Evolutionary conservation across 2,113 vertebrate genomes (phyloP).

Genomic region (Ursus arctos): DNA sequence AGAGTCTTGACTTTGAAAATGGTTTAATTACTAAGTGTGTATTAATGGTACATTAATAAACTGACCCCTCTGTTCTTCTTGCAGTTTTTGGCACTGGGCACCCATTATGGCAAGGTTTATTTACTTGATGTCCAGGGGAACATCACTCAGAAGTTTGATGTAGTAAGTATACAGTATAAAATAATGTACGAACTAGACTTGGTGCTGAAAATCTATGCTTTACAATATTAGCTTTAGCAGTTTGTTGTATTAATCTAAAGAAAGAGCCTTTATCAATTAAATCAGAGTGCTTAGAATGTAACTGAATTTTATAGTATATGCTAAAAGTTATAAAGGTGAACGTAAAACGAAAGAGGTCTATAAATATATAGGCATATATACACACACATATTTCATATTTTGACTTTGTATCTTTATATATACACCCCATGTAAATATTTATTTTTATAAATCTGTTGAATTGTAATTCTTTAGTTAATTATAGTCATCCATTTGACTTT

Average conservation of each 20-base stretch:
- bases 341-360: not conserved
- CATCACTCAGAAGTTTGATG: conserved; percentile 97
- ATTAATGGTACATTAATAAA: conserved; percentile 63
- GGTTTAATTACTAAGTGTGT: conserved; percentile 40
- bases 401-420: not conserved
- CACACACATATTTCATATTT: not conserved
- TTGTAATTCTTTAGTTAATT: conserved; percentile 38
- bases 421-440: conserved; percentile 21
- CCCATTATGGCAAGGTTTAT: conserved; percentile 98
- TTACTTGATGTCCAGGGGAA: conserved; percentile 98
- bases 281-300: not conserved
- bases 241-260: conserved; percentile 15
- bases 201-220: not conserved
- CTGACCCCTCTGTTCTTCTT: conserved; percentile 74
- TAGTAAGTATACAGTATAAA: conserved; percentile 93
- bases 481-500: conserved; percentile 3
- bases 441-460: conserved; percentile 9
- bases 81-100: conserved; percentile 98
- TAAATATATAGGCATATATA: not conserved
- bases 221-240: not conserved
- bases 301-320: not conserved
- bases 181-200: not conserved
- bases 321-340: conserved; percentile 49
- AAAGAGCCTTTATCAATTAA: conserved; percentile 16
- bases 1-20: conserved; percentile 54